Evolutionary conservation across 1,140 invertebrate genomes (phyloP).

Genomic region (Coenobita brevimanus): DNA sequence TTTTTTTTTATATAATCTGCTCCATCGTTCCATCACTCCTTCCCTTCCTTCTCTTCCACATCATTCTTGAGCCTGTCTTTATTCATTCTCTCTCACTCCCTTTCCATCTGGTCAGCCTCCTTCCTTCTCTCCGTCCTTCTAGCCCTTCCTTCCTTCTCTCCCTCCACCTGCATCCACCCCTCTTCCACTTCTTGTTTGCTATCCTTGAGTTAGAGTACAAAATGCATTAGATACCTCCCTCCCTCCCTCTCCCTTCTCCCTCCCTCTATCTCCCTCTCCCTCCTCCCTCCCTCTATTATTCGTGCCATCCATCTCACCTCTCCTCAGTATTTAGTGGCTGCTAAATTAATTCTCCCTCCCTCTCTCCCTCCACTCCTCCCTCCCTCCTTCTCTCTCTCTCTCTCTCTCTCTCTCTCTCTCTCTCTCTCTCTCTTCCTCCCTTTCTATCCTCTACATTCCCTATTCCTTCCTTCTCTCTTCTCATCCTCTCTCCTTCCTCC

Average conservation of each 20-base stretch:
- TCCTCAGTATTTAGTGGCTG: no score
- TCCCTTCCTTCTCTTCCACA: no score
- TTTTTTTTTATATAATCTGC: no score
- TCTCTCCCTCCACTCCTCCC: neutral
- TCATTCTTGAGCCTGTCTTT: no score
- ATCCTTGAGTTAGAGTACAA: neutral
- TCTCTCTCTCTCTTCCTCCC: neutral
- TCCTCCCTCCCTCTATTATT: neutral
- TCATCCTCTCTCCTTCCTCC: neutral
- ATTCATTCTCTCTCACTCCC: no score
- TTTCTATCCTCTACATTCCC: neutral
- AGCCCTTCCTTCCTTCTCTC: no score
- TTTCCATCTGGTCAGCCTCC: no score
- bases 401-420: no score
- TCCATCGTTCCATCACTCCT: no score
- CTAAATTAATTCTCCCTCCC: neutral
- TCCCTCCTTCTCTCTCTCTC: neutral
- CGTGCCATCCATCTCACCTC: neutral
- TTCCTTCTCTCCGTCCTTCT: no score
- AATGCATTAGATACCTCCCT: neutral
- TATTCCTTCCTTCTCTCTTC: neutral
- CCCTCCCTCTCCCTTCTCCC: neutral
- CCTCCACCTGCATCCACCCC: no score
- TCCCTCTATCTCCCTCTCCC: slow-evolving; percentile 6
- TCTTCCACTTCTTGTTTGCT: neutral